These are phyloP conservation scores for Cantharis rufa DNA, from an alignment of 2,888 invertebrate genomes.

Conservation along the genomic window DNA sequence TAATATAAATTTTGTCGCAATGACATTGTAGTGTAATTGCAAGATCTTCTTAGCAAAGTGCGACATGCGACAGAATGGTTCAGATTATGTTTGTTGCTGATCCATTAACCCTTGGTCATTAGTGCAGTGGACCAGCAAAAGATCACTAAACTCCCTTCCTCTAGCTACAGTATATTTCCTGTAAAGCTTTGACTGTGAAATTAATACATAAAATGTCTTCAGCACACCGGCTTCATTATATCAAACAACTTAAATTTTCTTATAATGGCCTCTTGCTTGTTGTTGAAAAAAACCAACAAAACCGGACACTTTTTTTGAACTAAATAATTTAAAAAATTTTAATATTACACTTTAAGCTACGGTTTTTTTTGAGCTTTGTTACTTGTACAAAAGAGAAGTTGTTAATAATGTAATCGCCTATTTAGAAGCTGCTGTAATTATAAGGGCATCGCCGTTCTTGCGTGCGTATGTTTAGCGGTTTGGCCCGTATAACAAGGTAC, in stretches of 20 bases:
- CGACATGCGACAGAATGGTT: conserved; percentile 14
- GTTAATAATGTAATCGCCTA: conserved; percentile 35
- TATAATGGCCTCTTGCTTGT: neutral
- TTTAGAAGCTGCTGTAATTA: conserved; percentile 35
- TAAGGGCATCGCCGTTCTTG: conserved; percentile 25
- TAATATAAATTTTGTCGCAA: neutral
- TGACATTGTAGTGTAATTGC: conserved; percentile 4
- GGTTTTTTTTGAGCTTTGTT: neutral
- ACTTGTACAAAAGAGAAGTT: neutral
- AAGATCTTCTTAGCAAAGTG: conserved; percentile 10
- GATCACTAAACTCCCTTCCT: conserved; percentile 14
- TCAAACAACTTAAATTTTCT: neutral
- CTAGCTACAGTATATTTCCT: conserved; percentile 7
- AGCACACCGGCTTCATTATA: conserved; percentile 13
- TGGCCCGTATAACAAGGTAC: conserved; percentile 22
- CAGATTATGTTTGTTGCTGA: conserved; percentile 17
- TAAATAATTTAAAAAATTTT: neutral
- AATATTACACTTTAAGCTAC: neutral
- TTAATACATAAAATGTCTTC: conserved; percentile 17
- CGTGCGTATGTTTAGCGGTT: conserved; percentile 19
- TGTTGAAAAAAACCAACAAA: neutral
- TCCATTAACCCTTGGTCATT: conserved; percentile 33
- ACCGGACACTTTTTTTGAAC: neutral
- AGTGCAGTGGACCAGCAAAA: conserved; percentile 29
- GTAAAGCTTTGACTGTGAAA: conserved; percentile 16